Evolutionary conservation across 2,888 invertebrate species (phyloP).

Genomic region (Petrophora chlorosata): DNA sequence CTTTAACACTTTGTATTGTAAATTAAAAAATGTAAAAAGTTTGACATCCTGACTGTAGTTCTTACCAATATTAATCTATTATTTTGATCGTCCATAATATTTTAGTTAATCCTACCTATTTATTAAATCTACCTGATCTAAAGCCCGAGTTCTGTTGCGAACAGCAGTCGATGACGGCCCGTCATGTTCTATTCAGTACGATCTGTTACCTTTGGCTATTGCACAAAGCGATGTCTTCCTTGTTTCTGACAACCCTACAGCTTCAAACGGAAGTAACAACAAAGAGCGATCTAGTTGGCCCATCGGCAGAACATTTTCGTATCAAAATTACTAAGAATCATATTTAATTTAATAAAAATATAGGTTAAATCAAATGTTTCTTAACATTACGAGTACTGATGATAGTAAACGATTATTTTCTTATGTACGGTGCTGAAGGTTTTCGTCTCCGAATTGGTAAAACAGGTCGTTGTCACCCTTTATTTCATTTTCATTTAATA

Average conservation of each 20-base stretch:
- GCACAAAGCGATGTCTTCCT: conserved; percentile 23
- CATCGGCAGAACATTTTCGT: neutral
- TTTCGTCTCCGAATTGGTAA: neutral
- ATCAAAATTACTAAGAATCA: conserved; percentile 7
- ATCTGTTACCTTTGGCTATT: conserved; percentile 24
- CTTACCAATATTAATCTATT: no score
- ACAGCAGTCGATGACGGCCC: conserved; percentile 11
- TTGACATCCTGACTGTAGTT: no score
- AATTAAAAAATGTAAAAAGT: no score
- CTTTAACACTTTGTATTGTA: no score
- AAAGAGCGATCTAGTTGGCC: conserved; percentile 9
- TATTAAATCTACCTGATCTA: no score
- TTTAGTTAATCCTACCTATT: no score
- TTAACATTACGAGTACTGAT: no score
- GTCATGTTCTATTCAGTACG: conserved; percentile 23
- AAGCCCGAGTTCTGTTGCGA: conserved; percentile 1
- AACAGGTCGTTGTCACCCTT: conserved; percentile 31
- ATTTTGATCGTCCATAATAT: no score
- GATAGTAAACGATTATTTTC: no score
- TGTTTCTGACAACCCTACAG: conserved; percentile 20
- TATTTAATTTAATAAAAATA: no score
- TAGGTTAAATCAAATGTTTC: no score
- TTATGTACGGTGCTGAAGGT: neutral
- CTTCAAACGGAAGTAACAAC: conserved; percentile 19
- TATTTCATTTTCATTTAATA: conserved; percentile 56